Evolutionary conservation across 2,888 invertebrate genomes (phyloP).

Genomic region (Lasius platythorax): DNA sequence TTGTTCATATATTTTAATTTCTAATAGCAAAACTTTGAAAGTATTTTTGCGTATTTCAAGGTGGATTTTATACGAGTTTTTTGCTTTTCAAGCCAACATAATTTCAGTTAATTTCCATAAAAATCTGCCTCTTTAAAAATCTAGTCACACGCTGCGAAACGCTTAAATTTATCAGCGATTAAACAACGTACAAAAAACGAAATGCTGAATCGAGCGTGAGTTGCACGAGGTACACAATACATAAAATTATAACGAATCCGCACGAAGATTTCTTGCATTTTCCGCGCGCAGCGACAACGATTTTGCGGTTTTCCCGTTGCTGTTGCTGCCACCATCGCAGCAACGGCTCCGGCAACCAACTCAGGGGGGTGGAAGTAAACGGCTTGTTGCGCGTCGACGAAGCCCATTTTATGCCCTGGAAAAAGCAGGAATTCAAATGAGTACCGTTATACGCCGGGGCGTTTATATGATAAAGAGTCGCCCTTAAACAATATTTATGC

Average conservation of each 20-base stretch:
- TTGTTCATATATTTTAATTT: neutral
- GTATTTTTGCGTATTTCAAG: neutral
- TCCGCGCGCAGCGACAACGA: neutral
- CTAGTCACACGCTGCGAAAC: neutral
- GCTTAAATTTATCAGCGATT: constrained; percentile 9
- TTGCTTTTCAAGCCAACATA: neutral
- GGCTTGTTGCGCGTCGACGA: constrained; percentile 75
- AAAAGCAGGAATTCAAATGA: constrained; percentile 79
- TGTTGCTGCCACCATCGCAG: constrained; percentile 23
- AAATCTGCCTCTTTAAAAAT: neutral
- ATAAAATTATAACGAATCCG: constrained; percentile 66
- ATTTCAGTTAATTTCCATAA: neutral
- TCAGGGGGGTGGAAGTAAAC: constrained; percentile 53
- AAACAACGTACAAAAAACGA: neutral
- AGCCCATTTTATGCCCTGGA: constrained; percentile 67
- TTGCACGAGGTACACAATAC: constrained; percentile 14
- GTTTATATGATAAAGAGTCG: constrained; percentile 83
- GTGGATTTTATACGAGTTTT: neutral
- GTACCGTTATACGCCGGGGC: constrained; percentile 71
- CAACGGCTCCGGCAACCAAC: constrained; percentile 5
- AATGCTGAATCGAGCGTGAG: neutral
- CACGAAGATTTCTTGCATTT: constrained; percentile 43
- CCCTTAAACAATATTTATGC: constrained; percentile 82
- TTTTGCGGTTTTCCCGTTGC: constrained; percentile 32
- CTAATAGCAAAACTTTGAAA: neutral